Evolutionary conservation across 2,888 invertebrate genomes (phyloP).

Genomic region (Teinopalpus imperialis): DNA sequence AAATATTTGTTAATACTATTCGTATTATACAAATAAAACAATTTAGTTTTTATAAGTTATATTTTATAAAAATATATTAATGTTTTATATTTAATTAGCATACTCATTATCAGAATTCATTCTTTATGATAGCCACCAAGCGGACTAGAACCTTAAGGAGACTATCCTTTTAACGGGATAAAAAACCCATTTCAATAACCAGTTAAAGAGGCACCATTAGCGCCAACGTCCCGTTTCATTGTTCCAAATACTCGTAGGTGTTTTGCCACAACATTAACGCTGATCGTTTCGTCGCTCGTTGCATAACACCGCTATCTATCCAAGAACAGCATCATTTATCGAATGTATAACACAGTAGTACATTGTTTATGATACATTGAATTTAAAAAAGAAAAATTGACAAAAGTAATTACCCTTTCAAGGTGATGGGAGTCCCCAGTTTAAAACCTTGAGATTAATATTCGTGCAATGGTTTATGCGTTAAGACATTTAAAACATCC

Average conservation of each 20-base stretch:
- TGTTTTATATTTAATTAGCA: too few relatives aligned
- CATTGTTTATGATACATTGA: conserved; percentile 11
- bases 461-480: too few relatives aligned
- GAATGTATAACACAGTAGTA: conserved; percentile 22
- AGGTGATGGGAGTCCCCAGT: too few relatives aligned
- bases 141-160: conserved; percentile 4
- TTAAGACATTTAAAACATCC: too few relatives aligned
- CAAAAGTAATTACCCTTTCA: too few relatives aligned
- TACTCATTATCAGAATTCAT: too few relatives aligned
- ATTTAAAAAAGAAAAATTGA: neutral
- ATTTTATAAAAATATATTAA: too few relatives aligned
- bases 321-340: conserved; percentile 25
- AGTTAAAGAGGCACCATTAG: conserved; percentile 33
- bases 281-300: conserved; percentile 16
- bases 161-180: conserved; percentile 27
- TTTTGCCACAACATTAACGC: conserved; percentile 25
- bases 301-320: conserved; percentile 27
- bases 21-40: too few relatives aligned
- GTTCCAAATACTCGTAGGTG: conserved; percentile 29
- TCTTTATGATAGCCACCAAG: too few relatives aligned
- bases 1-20: too few relatives aligned
- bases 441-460: too few relatives aligned
- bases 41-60: too few relatives aligned
- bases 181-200: conserved; percentile 33
- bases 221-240: conserved; percentile 34